A percentile compares a stretch with the other conserved stretches of the same genome.
Evolutionary conservation across 2,797 vertebrate genomes (phyloP).

Genomic region (Sardinella longiceps): DNA sequence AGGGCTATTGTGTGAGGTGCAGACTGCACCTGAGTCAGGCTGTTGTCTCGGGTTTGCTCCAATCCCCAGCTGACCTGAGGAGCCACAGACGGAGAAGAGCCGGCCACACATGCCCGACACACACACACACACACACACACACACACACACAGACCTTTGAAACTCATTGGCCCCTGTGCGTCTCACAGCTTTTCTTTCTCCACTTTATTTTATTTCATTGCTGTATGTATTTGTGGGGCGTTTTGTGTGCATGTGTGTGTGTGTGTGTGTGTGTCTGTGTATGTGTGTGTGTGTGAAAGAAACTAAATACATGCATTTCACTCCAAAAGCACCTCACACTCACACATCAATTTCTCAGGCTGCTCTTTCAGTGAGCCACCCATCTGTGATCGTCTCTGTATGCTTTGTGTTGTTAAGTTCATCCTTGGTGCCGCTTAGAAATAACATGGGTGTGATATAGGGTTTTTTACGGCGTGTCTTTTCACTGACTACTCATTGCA

Average conservation of each 20-base stretch:
- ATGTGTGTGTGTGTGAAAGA: not conserved
- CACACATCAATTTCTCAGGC: not conserved
- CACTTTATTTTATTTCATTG: not conserved
- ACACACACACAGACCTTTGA: not conserved
- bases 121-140: conserved; percentile 27
- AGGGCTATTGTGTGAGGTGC: conserved; percentile 33
- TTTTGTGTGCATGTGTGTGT: not conserved
- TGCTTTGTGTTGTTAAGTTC: not conserved
- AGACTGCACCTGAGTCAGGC: conserved; percentile 76
- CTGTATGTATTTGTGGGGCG: not conserved
- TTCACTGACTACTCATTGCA: not conserved
- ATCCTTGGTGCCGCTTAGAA: not conserved
- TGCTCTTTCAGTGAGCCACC: not conserved
- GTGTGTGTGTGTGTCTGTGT: not conserved
- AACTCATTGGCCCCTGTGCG: not conserved
- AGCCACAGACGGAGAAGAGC: conserved; percentile 46
- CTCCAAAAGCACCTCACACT: not conserved
- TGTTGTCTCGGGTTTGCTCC: conserved; percentile 64
- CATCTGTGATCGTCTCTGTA: not conserved
- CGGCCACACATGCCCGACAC: conserved; percentile 25
- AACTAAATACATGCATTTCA: not conserved
- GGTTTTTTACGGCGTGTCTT: not conserved
- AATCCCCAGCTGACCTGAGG: conserved; percentile 51
- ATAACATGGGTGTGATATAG: not conserved
- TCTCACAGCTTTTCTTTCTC: not conserved